These are phyloP conservation scores for Leptopterna dolabrata DNA, from an alignment of 2,888 invertebrate genomes.

Conservation along the genomic window DNA sequence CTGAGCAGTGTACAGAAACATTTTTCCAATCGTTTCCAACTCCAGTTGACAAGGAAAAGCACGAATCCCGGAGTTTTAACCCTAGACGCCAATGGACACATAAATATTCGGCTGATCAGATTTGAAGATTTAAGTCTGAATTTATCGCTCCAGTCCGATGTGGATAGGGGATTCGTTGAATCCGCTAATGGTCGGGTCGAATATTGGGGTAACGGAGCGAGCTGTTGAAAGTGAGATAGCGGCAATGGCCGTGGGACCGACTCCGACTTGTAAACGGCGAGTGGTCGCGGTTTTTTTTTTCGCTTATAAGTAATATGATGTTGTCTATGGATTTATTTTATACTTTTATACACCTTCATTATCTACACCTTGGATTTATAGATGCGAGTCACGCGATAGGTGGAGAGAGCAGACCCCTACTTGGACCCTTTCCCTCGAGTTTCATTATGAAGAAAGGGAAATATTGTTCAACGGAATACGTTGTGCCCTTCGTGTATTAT, in stretches of 20 bases:
- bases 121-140: neutral
- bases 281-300: neutral
- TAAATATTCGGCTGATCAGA: constrained; percentile 3
- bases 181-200: neutral
- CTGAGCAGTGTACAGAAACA: no score
- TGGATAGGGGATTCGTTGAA: neutral
- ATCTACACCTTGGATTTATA: neutral
- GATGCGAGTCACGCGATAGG: neutral
- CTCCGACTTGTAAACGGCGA: neutral
- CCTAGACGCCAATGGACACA: neutral
- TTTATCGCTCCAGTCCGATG: neutral
- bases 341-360: neutral
- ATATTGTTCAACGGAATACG: no score
- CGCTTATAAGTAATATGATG: neutral
- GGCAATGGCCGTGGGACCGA: neutral
- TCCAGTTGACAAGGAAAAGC: no score
- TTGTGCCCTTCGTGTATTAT: no score
- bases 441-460: neutral
- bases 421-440: neutral
- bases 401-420: neutral
- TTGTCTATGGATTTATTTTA: neutral
- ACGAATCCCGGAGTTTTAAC: neutral
- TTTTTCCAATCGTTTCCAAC: no score
- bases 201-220: neutral
- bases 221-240: neutral